Percentiles rank a stretch among this genome's conserved stretches.
phyloP scores from a whole-genome alignment of 92 coral and sea anemone species.

The Phenganax stokvisi region DNA sequence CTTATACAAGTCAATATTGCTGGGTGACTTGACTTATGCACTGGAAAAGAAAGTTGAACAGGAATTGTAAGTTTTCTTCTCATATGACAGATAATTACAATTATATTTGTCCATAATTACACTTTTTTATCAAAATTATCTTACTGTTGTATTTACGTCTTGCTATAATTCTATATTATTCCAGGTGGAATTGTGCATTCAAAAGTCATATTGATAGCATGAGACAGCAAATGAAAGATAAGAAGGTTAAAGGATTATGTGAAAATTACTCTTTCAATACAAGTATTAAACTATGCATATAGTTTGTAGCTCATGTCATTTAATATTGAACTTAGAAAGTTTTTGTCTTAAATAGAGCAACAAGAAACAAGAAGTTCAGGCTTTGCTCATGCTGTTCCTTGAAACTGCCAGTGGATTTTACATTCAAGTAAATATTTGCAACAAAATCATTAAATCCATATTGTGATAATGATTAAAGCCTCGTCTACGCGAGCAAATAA shows the following conservation, averaged over 20 bases:
- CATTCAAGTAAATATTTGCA: slow-evolving; percentile 60
- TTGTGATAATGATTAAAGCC: too few species aligned
- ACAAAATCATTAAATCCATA: too few species aligned
- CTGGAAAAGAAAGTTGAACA: slow-evolving; percentile 97
- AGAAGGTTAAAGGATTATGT: slow-evolving; percentile 51
- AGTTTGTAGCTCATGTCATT: background rate
- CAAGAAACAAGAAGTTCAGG: slow-evolving; percentile 74
- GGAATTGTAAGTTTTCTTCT: slow-evolving; percentile 67
- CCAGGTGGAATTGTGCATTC: slow-evolving; percentile 95
- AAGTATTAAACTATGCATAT: slow-evolving; percentile 18
- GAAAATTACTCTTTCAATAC: background rate
- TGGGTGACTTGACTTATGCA: slow-evolving; percentile 81
- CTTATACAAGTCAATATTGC: slow-evolving; percentile 76
- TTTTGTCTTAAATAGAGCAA: slow-evolving; percentile 51
- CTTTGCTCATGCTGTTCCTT: slow-evolving; percentile 76
- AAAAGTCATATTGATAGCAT: slow-evolving; percentile 87
- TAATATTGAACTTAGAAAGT: too few species aligned
- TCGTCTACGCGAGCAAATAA: too few species aligned
- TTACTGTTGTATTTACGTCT: background rate
- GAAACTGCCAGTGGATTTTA: slow-evolving; percentile 97
- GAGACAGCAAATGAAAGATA: slow-evolving; percentile 69
- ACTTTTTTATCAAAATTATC: background rate
- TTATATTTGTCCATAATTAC: background rate
- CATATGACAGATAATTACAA: background rate
- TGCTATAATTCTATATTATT: background rate